A percentile compares a stretch with the other conserved stretches of the same genome.
Conservation (phyloP, 2,888 invertebrate species). For the Heliconius charithonia region DNA sequence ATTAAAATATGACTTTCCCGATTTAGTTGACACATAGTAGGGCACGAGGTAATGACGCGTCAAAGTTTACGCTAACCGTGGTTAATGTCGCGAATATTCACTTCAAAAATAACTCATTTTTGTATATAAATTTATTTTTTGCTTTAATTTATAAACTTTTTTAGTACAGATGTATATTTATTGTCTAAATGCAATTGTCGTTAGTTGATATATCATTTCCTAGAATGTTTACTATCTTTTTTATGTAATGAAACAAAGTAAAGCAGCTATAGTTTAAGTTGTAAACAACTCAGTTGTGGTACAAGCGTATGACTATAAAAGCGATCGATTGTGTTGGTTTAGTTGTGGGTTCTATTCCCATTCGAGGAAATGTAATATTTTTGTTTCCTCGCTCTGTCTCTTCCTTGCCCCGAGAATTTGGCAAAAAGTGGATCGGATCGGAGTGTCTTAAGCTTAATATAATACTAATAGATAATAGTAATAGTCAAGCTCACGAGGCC, state of each 20-base stretch:
- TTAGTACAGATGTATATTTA: background rate
- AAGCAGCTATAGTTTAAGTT: too few species aligned
- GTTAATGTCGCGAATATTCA: slow-evolving; percentile 62
- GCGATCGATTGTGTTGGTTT: too few species aligned
- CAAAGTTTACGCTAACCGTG: slow-evolving; percentile 60
- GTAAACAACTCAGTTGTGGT: too few species aligned
- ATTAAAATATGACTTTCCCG: too few species aligned
- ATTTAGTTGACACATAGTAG: slow-evolving; percentile 49
- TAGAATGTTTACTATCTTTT: background rate
- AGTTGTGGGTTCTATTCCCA: too few species aligned
- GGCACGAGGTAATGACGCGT: slow-evolving; percentile 66
- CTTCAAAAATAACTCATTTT: slow-evolving; percentile 39
- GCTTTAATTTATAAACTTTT: background rate
- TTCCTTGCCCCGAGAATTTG: too few species aligned
- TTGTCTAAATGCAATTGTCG: background rate
- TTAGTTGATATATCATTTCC: background rate
- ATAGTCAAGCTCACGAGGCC: background rate
- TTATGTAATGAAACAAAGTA: too few species aligned
- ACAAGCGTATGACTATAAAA: too few species aligned
- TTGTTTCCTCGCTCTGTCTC: too few species aligned
- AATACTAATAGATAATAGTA: too few species aligned
- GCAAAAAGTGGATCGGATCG: too few species aligned
- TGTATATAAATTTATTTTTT: background rate
- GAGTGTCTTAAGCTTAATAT: too few species aligned
- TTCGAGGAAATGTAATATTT: background rate